These are phyloP conservation scores for Cyphomyrmex costatus DNA, from an alignment of 1,140 invertebrate species.

Conservation along the genomic window DNA sequence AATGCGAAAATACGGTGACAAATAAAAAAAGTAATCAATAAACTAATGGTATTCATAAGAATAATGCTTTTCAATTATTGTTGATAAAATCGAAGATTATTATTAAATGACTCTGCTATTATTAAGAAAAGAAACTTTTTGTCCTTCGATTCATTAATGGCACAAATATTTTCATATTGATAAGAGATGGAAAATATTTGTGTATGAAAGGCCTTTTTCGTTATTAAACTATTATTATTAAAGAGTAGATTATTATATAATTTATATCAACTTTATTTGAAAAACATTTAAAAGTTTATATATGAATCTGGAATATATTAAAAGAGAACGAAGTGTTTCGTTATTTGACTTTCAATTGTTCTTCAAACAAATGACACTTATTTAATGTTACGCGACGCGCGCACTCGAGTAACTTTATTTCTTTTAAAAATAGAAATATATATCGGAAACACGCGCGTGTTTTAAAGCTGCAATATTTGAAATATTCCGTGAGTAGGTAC, in stretches of 20 bases:
- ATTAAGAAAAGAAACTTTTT: slow-evolving; percentile 10
- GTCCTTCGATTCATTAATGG: background rate
- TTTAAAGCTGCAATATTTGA: slow-evolving; percentile 18
- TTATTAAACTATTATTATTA: slow-evolving; percentile 14
- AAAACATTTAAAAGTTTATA: slow-evolving; percentile 1
- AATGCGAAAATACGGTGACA: background rate
- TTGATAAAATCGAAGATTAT: background rate
- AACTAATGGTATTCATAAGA: slow-evolving; percentile 7
- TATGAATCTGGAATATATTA: background rate
- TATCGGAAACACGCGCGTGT: slow-evolving; percentile 23
- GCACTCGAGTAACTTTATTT: background rate
- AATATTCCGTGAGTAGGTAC: slow-evolving; percentile 22
- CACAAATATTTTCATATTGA: slow-evolving; percentile 37
- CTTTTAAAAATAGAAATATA: background rate
- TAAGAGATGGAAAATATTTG: background rate
- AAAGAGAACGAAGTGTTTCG: background rate
- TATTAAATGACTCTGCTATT: background rate
- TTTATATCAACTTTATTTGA: background rate
- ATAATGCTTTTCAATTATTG: background rate
- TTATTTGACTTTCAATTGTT: slow-evolving; percentile 7
- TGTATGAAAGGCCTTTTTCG: background rate
- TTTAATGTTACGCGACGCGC: background rate
- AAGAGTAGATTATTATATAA: background rate
- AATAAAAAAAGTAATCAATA: background rate
- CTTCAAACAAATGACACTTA: background rate